phyloP scores from a whole-genome alignment of 1,140 invertebrate genomes.

The Vanessa atalanta region DNA sequence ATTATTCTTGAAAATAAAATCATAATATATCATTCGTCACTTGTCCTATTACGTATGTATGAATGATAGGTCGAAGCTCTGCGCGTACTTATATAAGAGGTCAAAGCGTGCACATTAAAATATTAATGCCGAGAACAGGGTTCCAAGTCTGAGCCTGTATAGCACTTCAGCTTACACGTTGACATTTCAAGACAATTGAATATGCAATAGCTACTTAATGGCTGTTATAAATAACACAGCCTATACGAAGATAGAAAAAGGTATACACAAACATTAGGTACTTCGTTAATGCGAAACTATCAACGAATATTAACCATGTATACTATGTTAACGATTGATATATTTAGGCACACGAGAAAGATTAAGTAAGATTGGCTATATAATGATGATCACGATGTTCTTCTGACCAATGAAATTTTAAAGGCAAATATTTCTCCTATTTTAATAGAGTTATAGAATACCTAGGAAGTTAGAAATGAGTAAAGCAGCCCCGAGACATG shows the following conservation, averaged over 20 bases:
- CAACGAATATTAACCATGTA: too few species aligned
- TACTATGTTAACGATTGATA: too few species aligned
- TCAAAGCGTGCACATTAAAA: conserved; percentile 6
- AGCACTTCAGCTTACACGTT: conserved; percentile 32
- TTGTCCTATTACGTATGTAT: background rate
- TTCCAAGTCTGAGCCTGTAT: conserved; percentile 4
- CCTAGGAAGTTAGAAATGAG: too few species aligned
- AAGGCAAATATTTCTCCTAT: too few species aligned
- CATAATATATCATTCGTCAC: background rate
- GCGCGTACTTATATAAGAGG: background rate
- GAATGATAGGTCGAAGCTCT: background rate
- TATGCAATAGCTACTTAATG: conserved; percentile 37
- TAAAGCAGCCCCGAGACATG: too few species aligned
- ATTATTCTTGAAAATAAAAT: background rate
- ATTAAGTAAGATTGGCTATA: too few species aligned
- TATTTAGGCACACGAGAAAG: too few species aligned
- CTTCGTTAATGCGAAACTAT: too few species aligned
- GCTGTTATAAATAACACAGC: conserved; percentile 21
- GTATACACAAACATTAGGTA: too few species aligned
- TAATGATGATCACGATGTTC: too few species aligned
- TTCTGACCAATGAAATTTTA: too few species aligned
- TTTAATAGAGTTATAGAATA: too few species aligned
- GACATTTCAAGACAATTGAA: conserved; percentile 47
- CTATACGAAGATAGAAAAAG: background rate
- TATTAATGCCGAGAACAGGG: background rate